Evolutionary conservation across 2,888 invertebrate species (phyloP).

Genomic region (Agrilus cyanescens): DNA sequence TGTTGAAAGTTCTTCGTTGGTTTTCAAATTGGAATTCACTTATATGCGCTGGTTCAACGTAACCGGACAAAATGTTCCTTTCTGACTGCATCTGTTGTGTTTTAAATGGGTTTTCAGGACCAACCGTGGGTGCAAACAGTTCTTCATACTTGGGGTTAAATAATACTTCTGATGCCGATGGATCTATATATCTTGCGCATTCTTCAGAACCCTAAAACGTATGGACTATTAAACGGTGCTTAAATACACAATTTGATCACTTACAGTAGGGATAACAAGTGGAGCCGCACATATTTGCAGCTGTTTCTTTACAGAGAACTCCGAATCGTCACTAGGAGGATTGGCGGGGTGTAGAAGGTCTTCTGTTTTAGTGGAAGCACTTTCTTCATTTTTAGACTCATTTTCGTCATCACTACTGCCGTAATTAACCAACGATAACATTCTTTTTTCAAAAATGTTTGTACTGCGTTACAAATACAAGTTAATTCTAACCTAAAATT

Average conservation of each 20-base stretch:
- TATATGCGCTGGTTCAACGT: slow-evolving; percentile 88
- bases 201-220: slow-evolving; percentile 55
- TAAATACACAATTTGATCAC: slow-evolving; percentile 17
- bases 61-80: slow-evolving; percentile 88
- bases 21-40: slow-evolving; percentile 97
- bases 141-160: slow-evolving; percentile 94
- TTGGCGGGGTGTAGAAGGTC: slow-evolving; percentile 37
- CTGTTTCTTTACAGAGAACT: slow-evolving; percentile 46
- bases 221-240: not conserved
- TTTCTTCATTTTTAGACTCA: slow-evolving; percentile 34
- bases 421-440: slow-evolving; percentile 65
- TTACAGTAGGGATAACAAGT: slow-evolving; percentile 68
- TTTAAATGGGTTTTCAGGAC: slow-evolving; percentile 88
- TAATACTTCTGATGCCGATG: slow-evolving; percentile 66
- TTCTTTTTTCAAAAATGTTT: slow-evolving; percentile 26
- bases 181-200: slow-evolving; percentile 60
- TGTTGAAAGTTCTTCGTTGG: slow-evolving; percentile 86
- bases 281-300: slow-evolving; percentile 74
- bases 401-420: slow-evolving; percentile 61
- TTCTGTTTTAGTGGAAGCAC: slow-evolving; percentile 19
- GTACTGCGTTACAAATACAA: too few relatives aligned
- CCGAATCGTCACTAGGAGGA: slow-evolving; percentile 38
- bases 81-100: slow-evolving; percentile 79
- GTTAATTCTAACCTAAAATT: too few relatives aligned
- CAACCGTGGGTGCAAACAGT: slow-evolving; percentile 80